Percentiles rank a stretch among this genome's conserved stretches.
These are phyloP conservation scores for Torymus tubicola DNA, from an alignment of 2,888 invertebrate species.

Conservation along the genomic window DNA sequence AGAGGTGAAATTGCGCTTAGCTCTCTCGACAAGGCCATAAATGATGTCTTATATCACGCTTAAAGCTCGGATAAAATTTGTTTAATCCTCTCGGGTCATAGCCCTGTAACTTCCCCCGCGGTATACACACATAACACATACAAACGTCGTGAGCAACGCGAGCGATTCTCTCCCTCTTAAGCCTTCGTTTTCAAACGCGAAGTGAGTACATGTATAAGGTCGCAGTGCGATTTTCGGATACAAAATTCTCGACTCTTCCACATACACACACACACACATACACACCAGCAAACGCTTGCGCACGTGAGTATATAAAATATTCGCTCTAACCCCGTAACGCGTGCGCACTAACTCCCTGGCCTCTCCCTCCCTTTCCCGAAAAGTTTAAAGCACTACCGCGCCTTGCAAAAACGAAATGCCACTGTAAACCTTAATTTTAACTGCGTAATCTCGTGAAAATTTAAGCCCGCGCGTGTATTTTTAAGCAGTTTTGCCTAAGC, in stretches of 20 bases:
- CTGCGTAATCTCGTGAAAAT: slow-evolving; percentile 35
- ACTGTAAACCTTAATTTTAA: slow-evolving; percentile 33
- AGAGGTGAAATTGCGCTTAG: too few species aligned
- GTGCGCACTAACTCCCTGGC: too few species aligned
- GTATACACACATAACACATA: neutral
- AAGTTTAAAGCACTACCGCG: slow-evolving; percentile 28
- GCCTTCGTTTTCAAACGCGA: neutral
- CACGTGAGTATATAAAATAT: slow-evolving; percentile 28
- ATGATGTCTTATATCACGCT: neutral
- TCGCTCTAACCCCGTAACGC: slow-evolving; percentile 1
- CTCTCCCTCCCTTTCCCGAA: neutral
- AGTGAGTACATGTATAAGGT: neutral
- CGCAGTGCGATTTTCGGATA: neutral
- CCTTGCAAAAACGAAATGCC: slow-evolving; percentile 22
- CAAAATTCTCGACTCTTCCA: slow-evolving; percentile 21
- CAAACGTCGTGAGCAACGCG: neutral
- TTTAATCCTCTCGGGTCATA: slow-evolving; percentile 22
- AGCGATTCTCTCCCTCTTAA: neutral
- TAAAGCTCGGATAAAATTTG: slow-evolving; percentile 25
- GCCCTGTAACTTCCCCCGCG: neutral
- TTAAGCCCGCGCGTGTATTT: slow-evolving; percentile 27
- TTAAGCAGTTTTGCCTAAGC: slow-evolving; percentile 22
- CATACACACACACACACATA: neutral
- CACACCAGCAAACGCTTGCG: too few species aligned
- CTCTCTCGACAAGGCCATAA: too few species aligned